These are phyloP conservation scores for Drymonia ruficornis DNA, from an alignment of 2,888 invertebrate species.

Conservation along the genomic window DNA sequence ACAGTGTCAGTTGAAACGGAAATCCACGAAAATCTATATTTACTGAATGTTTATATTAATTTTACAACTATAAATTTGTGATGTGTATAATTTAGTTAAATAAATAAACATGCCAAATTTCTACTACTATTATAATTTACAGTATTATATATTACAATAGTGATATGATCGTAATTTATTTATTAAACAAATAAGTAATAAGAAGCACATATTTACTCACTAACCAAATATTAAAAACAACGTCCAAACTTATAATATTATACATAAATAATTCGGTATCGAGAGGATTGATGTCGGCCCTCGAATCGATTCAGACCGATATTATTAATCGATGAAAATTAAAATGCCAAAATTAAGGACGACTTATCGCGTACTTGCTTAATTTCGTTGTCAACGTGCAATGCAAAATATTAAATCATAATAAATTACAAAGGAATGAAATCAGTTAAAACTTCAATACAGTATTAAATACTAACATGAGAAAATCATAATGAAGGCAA, in stretches of 20 bases:
- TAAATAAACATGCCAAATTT: constrained; percentile 49
- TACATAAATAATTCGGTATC: constrained; percentile 62
- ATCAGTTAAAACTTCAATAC: constrained; percentile 34
- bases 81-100: constrained; percentile 40
- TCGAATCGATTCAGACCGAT: constrained; percentile 2
- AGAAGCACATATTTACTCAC: constrained; percentile 48
- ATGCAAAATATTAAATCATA: constrained; percentile 31
- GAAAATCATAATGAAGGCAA: constrained; percentile 54
- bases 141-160: constrained; percentile 45
- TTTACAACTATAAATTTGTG: constrained; percentile 46
- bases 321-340: constrained; percentile 1
- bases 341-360: constrained; percentile 1
- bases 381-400: constrained; percentile 56
- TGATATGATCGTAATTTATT: constrained; percentile 63
- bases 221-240: constrained; percentile 46
- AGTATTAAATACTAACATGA: constrained; percentile 34
- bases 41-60: constrained; percentile 24
- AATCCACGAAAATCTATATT: constrained; percentile 22
- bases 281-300: constrained; percentile 52
- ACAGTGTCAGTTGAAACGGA: constrained; percentile 10
- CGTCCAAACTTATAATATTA: constrained; percentile 28
- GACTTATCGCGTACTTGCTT: constrained; percentile 13
- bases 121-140: constrained; percentile 50
- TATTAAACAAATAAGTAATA: constrained; percentile 41
- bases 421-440: constrained; percentile 47